These are phyloP conservation scores for Xyliphius kryptos DNA, from an alignment of 2,113 vertebrate species.

Conservation along the genomic window DNA sequence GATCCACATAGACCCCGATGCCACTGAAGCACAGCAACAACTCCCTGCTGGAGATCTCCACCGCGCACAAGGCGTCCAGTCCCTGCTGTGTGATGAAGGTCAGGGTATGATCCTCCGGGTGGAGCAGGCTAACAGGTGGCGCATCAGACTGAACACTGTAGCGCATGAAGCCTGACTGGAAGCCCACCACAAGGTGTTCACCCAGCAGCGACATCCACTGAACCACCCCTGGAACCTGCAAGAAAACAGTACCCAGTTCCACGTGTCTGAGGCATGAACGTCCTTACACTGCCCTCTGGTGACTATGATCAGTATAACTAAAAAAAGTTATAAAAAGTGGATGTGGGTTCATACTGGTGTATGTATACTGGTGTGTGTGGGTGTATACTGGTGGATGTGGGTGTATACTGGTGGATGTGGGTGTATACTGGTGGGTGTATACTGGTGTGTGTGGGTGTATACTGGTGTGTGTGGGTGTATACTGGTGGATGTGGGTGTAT, in stretches of 20 bases:
- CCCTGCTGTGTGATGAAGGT: slow-evolving; percentile 85
- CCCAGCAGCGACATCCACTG: slow-evolving; percentile 96
- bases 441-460: too few species aligned
- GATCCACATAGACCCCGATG: slow-evolving; percentile 93
- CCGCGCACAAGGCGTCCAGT: slow-evolving; percentile 87
- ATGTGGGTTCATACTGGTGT: too few species aligned
- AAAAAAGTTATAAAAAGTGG: too few species aligned
- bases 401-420: too few species aligned
- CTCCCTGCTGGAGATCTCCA: slow-evolving; percentile 94
- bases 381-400: too few species aligned
- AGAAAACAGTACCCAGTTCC: too few species aligned
- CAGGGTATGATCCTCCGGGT: slow-evolving; percentile 88
- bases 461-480: too few species aligned
- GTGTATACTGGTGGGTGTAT: too few species aligned
- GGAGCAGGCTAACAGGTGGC: slow-evolving; percentile 76
- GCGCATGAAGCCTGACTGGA: slow-evolving; percentile 85
- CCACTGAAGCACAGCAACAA: slow-evolving; percentile 95
- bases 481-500: too few species aligned
- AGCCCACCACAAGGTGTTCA: slow-evolving; percentile 88
- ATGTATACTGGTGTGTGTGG: too few species aligned
- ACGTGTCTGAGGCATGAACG: not conserved
- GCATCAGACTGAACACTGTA: slow-evolving; percentile 81
- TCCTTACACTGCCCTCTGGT: too few species aligned
- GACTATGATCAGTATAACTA: too few species aligned
- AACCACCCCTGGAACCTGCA: slow-evolving; percentile 71